Base-by-base conservation (phyloP, 2,888 invertebrate genomes). In the Andrena marginata region DNA sequence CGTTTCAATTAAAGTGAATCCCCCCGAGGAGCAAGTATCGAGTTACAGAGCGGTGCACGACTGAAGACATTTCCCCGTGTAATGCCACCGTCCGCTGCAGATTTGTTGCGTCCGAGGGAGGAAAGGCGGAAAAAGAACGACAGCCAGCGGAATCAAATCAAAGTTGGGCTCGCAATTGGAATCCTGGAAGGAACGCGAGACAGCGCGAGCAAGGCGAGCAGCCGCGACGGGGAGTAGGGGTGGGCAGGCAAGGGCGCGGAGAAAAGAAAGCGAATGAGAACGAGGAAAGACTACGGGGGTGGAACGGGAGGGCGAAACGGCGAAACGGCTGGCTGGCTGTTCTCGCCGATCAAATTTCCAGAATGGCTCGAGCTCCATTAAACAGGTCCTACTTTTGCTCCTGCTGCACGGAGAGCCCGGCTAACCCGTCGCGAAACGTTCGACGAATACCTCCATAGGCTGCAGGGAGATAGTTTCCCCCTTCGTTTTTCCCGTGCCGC, bases 291-390 rank as follows among this genome's bases (percentile, higher is more conserved):
- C 60, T 64, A 68, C 20, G 35, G 35, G 13, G 7, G 42, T 51
- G 48, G 60, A 48, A 71, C 16, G 31, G 67, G 62, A 70, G 60
- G 0, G 73, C 51, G 51, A 49, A 63, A 69, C 8, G 90, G 81
- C 84, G 86, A 86, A 88, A 91, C 87, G 88, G 83, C 77, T 89
- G 87, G 86, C 86, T 89, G 86, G 85, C 90, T 91, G 88, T 91
- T 91, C 90, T 90, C 89, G 87, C 88, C 90, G 91, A 92, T 92
- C 92, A 91, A 92, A 92, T 92, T 92, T 92, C 89, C 85, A 89
- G 89, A 92, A 92, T 91, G 89, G 90, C 88, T 89, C 87, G 87
- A 91, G 91, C 89, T 91, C 91, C 90, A 90, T 92, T 92, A 91
- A 92, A 91, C 92, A 90, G 87, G 88, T 87, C 75, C 86, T 87